Conservation (phyloP, 2,888 invertebrate species). For the Sarcophaga variegata region DNA sequence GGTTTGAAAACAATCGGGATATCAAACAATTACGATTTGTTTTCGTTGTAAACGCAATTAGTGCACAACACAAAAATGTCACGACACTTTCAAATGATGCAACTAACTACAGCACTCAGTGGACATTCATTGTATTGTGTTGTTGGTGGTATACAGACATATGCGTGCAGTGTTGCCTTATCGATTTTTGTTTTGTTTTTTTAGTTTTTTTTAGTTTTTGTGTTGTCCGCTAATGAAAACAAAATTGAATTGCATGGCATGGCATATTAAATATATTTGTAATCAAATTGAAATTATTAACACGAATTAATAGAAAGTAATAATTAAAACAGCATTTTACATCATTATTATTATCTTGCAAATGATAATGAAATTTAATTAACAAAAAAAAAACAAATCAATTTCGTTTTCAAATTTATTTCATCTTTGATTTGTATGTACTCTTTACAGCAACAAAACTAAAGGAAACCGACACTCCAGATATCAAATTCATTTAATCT, state of each 20-base stretch:
- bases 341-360: too few relatives aligned
- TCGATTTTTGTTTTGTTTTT: not conserved
- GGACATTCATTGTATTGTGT: not conserved
- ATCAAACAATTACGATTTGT: constrained; percentile 57
- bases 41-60: constrained; percentile 62
- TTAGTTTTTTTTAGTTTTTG: too few relatives aligned
- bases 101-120: constrained; percentile 1
- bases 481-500: too few relatives aligned
- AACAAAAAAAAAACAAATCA: too few relatives aligned
- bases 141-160: not conserved
- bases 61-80: constrained; percentile 70
- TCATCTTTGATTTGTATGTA: too few relatives aligned
- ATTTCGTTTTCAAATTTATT: too few relatives aligned
- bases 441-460: too few relatives aligned
- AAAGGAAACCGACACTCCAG: too few relatives aligned
- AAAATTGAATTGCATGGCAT: not conserved
- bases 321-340: not conserved
- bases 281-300: not conserved
- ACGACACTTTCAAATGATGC: constrained; percentile 59
- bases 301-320: not conserved
- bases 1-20: not conserved
- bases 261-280: not conserved
- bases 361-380: too few relatives aligned
- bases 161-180: constrained; percentile 25
- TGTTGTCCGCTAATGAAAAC: constrained; percentile 7